Evolutionary conservation across 2,797 vertebrate genomes (phyloP), one percentile per base, ranked within the genome.

Genomic region (Cetoscarus ocellatus): DNA sequence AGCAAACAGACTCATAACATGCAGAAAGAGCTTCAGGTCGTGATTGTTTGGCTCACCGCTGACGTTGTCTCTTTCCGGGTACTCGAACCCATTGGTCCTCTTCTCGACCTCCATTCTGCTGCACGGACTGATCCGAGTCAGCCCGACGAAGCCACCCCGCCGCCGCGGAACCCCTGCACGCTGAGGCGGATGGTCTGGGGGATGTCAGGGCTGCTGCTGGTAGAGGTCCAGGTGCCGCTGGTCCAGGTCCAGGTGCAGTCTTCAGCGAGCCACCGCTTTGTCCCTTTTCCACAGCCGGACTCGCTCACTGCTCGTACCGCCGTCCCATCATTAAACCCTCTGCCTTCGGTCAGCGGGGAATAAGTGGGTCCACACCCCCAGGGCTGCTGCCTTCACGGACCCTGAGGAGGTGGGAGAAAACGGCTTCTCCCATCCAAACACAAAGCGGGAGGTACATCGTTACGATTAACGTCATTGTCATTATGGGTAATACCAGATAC

Each of bases 61-160:
- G 6, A 87, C 71, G 84, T 82, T 82, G 87, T 72, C 92, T 76
- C 86, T 88, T 80, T 94, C 93, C 70, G 91, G 73, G 87, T 90
- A 94, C 63, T 94, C 90, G 86, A 93, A 94, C 84, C 93, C 91
- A 69, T 82, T 93, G 61, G 86, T 79, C 87, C 92, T 85, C 74
- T 93, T 93, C 79, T 95, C 93, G 75, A 94, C 71, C 90, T 95
- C 94, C 94, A 95, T 95, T 86, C 88, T 94, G 85, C 82, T 50
- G 72, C 84, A 75, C 73, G 82, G 75, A 78, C 85, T 79, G 88
- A 66, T 61, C 58, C 54, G 54, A 79, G 61, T 73, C 73, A 80
- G 77, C 65, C 73, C 66, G 19, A 59, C 50, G 82, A 70, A 54
- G 53, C 57, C 58, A 57, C 10, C 76, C 59, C 50, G 6, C 67